A percentile compares a stretch with the other conserved stretches of the same genome.
phyloP scores from a whole-genome alignment of 2,113 vertebrate species.

The Dromiciops gliroides region DNA sequence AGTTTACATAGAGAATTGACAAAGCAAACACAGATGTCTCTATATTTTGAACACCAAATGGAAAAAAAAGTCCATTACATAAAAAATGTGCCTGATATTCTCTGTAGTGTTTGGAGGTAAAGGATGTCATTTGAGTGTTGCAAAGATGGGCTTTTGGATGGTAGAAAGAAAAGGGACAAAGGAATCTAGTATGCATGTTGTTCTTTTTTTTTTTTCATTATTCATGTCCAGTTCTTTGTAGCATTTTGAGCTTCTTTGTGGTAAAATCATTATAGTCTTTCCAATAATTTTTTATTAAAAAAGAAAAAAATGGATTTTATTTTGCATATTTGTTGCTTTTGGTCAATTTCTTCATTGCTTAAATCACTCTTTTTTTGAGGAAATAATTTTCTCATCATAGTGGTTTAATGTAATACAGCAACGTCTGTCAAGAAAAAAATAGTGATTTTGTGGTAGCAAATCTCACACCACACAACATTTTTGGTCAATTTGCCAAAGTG shows the following conservation, averaged over 20 bases:
- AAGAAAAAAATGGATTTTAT: slow-evolving; percentile 57
- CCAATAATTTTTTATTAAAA: slow-evolving; percentile 66
- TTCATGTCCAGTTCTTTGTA: slow-evolving; percentile 42
- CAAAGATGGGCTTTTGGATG: not conserved
- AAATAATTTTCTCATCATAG: slow-evolving; percentile 51
- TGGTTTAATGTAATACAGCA: slow-evolving; percentile 56
- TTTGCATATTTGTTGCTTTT: slow-evolving; percentile 51
- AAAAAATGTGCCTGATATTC: slow-evolving; percentile 12
- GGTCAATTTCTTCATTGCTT: slow-evolving; percentile 4
- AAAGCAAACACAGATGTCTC: not conserved
- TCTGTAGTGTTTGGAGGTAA: not conserved
- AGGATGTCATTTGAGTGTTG: not conserved
- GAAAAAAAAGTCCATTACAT: not conserved
- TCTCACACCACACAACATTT: slow-evolving; percentile 4
- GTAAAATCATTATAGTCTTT: slow-evolving; percentile 69
- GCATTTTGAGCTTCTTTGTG: slow-evolving; percentile 58
- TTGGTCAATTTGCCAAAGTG: slow-evolving; percentile 35
- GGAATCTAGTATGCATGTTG: slow-evolving; percentile 37
- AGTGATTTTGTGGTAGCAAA: slow-evolving; percentile 18
- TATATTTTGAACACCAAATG: not conserved
- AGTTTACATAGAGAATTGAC: not conserved
- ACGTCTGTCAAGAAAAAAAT: slow-evolving; percentile 38
- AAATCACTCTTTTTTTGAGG: slow-evolving; percentile 54
- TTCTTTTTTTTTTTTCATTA: slow-evolving; percentile 53
- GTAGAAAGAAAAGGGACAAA: slow-evolving; percentile 16